A percentile compares a stretch with the other conserved stretches of the same genome.
phyloP scores from a whole-genome alignment of 2,888 invertebrate species.

The Dolomedes plantarius region DNA sequence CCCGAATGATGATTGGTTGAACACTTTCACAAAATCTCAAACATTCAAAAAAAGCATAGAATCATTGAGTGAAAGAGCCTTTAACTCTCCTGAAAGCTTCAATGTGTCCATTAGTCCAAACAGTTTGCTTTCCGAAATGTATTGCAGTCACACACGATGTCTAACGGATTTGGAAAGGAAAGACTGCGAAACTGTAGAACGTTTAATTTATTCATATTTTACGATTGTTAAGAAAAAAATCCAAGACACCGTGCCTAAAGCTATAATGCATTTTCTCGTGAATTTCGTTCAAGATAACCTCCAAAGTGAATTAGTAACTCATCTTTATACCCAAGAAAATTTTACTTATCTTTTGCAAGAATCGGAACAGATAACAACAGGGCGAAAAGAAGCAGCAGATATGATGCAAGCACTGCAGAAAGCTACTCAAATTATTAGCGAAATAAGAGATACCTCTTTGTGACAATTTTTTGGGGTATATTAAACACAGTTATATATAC shows the following conservation, averaged over 20 bases:
- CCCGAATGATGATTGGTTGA: background rate
- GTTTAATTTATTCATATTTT: slow-evolving; percentile 98
- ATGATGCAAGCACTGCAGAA: slow-evolving; percentile 98
- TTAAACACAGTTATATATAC: too few species aligned
- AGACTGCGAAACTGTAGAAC: slow-evolving; percentile 97
- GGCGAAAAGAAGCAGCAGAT: slow-evolving; percentile 96
- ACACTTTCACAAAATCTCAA: background rate
- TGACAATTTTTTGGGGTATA: too few species aligned
- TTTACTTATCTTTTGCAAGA: slow-evolving; percentile 95
- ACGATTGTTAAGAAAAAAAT: slow-evolving; percentile 98
- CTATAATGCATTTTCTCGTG: slow-evolving; percentile 99
- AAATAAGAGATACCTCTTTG: slow-evolving; percentile 98
- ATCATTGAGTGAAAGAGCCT: slow-evolving; percentile 76
- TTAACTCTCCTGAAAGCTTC: slow-evolving; percentile 7
- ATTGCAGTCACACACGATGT: slow-evolving; percentile 80
- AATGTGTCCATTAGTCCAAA: slow-evolving; percentile 80
- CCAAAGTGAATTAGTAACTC: slow-evolving; percentile 98
- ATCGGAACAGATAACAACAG: slow-evolving; percentile 96
- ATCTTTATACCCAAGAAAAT: slow-evolving; percentile 96
- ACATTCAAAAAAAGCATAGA: slow-evolving; percentile 73
- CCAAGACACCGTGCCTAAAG: slow-evolving; percentile 99
- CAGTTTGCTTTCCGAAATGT: slow-evolving; percentile 93
- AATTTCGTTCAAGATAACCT: slow-evolving; percentile 98
- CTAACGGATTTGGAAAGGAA: slow-evolving; percentile 93
- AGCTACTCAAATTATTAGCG: slow-evolving; percentile 97